Base-by-base conservation (phyloP, 1,140 invertebrate species). In the Cardiocondyla obscurior region DNA sequence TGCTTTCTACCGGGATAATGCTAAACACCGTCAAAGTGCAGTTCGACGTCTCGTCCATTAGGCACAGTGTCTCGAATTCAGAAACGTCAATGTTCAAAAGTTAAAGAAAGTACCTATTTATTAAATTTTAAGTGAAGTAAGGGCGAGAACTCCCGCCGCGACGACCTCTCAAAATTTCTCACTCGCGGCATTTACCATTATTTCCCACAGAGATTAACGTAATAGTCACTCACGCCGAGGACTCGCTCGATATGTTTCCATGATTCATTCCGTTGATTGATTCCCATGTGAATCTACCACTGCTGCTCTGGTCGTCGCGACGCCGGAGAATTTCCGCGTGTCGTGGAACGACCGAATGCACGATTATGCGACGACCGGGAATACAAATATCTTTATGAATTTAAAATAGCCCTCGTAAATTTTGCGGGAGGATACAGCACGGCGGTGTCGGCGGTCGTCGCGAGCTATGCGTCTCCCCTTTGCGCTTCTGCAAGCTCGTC, bases 331-430 rank as follows among this genome's bases (percentile, higher is more conserved):
- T 64, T 74, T n/a, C 39, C 39, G 28, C 70, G 16, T 25, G 36
- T 51, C 16, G 25, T 22, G 33, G 60, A 67, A 77, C 22, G 33
- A 22, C 44, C 74, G 60, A 77, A 67, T 39, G 46, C 60, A 46
- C 46, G 74, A 77, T 77, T 77, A 67, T 51, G 74, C 74, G 60
- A 67, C 60, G 33, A 76, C 72, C 39, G 57, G 28, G 74, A 67
- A 67, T 67, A 77, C 60, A 67, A 67, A 77, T 77, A 77, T 77
- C 60, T 77, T 67, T 67, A 67, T 77, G 74, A 77, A 77, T 77
- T 65, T 67, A 77, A 77, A 77, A 77, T 77, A 77, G 60, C 46
- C 22, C 30, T 51, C 44, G 22, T 77, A 77, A 77, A 67, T 67
- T 67, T 67, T 16, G 19, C 22, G 46, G 46, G 33, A 58, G 46